Conservation (phyloP, 2,797 vertebrate genomes). For the Gambusia yucatana region DNA sequence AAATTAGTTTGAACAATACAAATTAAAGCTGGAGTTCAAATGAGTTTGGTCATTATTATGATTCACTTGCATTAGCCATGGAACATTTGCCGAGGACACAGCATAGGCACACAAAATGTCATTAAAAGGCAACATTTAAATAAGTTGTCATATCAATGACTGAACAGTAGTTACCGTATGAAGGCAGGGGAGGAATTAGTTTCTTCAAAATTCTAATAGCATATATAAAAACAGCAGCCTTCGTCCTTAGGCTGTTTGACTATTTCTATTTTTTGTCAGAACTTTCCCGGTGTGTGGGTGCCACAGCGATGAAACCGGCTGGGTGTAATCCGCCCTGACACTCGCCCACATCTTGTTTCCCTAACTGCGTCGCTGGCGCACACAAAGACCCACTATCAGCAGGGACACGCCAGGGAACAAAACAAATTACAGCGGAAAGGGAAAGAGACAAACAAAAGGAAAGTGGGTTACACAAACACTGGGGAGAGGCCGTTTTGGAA, state of each 20-base stretch:
- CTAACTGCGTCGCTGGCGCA: conserved; percentile 36
- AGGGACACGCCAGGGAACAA: conserved; percentile 28
- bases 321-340: conserved; percentile 72
- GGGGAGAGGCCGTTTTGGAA: not conserved
- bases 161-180: conserved; percentile 13
- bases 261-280: conserved; percentile 50
- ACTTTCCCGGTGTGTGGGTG: conserved; percentile 60
- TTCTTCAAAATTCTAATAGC: conserved; percentile 52
- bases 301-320: conserved; percentile 58
- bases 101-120: conserved; percentile 17
- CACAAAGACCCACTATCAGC: conserved; percentile 16
- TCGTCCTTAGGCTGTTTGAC: conserved; percentile 64
- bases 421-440: conserved; percentile 44
- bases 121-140: conserved; percentile 40
- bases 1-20: not conserved
- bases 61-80: conserved; percentile 28
- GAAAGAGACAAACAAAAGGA: conserved; percentile 31
- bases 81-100: conserved; percentile 19
- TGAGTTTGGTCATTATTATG: conserved; percentile 9
- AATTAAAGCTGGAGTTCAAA: conserved; percentile 11
- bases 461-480: conserved; percentile 17
- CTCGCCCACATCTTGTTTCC: conserved; percentile 66
- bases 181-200: conserved; percentile 40
- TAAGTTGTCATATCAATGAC: conserved; percentile 2
- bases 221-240: conserved; percentile 46